These are phyloP conservation scores for Pseudopipra pipra DNA, from an alignment of 2,113 vertebrate genomes.

Conservation along the genomic window DNA sequence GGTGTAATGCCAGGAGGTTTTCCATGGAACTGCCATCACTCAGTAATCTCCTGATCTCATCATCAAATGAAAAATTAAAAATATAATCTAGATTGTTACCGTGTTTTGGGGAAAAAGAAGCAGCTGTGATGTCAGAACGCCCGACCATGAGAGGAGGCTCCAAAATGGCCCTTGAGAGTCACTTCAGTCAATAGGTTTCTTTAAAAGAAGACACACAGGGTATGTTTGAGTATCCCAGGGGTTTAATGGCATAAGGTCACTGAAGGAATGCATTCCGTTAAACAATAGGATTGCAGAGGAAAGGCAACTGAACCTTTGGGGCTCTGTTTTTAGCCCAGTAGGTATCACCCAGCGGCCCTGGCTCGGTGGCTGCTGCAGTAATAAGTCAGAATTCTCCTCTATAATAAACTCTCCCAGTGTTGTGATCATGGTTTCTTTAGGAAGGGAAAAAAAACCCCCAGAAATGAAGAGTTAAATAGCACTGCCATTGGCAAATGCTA, in stretches of 20 bases:
- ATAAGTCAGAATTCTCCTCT: background rate
- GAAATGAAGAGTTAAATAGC: conserved; percentile 78
- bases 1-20: conserved; percentile 47
- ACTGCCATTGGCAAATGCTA: conserved; percentile 65
- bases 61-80: background rate
- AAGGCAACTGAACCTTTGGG: background rate
- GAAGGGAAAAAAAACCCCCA: conserved; percentile 13
- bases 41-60: background rate
- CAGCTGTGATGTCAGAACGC: background rate
- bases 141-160: background rate
- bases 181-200: background rate
- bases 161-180: background rate
- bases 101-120: background rate
- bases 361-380: background rate
- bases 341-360: background rate
- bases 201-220: background rate
- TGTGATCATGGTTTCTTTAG: background rate
- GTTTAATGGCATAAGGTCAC: background rate
- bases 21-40: background rate
- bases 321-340: background rate
- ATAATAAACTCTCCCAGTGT: background rate
- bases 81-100: background rate
- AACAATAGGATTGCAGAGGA: background rate
- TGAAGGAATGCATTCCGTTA: background rate
- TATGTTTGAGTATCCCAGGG: background rate